Evolutionary conservation across 2,113 vertebrate species (phyloP).

Genomic region (Nipponia nippon): DNA sequence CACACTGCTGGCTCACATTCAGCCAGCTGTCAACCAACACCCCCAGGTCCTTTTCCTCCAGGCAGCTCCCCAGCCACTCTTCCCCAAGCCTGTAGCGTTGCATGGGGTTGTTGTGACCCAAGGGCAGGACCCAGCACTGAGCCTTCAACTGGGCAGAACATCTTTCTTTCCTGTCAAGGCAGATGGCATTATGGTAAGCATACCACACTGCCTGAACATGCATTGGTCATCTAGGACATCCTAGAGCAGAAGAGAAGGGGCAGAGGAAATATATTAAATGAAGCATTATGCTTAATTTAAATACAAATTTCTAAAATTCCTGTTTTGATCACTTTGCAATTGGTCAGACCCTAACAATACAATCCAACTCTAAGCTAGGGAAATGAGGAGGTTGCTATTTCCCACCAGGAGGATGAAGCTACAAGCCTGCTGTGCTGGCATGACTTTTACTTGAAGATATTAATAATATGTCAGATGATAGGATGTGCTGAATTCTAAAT

Average conservation of each 20-base stretch:
- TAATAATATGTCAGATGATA: neutral
- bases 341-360: neutral
- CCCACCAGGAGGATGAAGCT: neutral
- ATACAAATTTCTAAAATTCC: neutral
- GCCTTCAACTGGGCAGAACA: neutral
- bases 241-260: neutral
- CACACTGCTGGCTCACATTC: no score
- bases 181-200: neutral
- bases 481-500: neutral
- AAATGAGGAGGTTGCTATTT: neutral
- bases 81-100: no score
- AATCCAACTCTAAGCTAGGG: neutral
- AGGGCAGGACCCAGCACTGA: no score
- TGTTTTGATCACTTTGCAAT: neutral
- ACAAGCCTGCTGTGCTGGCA: neutral
- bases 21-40: no score
- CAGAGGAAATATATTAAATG: neutral
- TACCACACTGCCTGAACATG: neutral
- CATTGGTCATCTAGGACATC: neutral
- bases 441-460: neutral
- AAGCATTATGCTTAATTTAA: neutral
- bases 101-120: no score
- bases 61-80: no score
- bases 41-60: no score
- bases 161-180: neutral